phyloP scores from a whole-genome alignment of 2,888 invertebrate species.

The Caenorhabditis virilis region DNA sequence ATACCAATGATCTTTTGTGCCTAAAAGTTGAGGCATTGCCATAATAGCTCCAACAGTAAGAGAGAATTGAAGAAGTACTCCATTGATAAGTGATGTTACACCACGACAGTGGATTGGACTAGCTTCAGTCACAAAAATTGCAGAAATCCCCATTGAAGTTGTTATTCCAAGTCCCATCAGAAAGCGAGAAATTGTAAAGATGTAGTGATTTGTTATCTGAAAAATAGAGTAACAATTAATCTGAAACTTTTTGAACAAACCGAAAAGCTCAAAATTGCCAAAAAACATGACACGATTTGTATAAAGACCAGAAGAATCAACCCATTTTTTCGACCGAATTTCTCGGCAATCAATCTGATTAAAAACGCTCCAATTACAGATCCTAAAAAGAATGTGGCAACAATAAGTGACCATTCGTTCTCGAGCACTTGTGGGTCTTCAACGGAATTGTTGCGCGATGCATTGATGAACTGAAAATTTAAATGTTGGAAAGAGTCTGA shows the following conservation, averaged over 20 bases:
- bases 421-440: conserved; percentile 4
- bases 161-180: conserved; percentile 21
- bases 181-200: conserved; percentile 15
- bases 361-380: conserved; percentile 15
- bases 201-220: conserved; percentile 9
- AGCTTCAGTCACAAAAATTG: conserved; percentile 23
- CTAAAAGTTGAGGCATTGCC: conserved; percentile 22
- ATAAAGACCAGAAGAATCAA: conserved; percentile 4
- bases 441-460: background rate
- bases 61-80: conserved; percentile 18
- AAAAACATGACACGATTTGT: conserved; percentile 12
- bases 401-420: conserved; percentile 31
- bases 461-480: conserved; percentile 22
- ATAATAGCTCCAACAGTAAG: conserved; percentile 13
- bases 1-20: conserved; percentile 16
- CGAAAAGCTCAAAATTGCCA: conserved; percentile 15
- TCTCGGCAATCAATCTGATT: conserved; percentile 12
- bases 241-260: conserved; percentile 3
- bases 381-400: conserved; percentile 22
- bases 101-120: conserved; percentile 28
- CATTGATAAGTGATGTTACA: conserved; percentile 21
- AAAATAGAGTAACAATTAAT: background rate
- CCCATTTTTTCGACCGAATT: conserved; percentile 22
- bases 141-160: conserved; percentile 21
- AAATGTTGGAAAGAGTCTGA: background rate